Evolutionary conservation across 2,797 vertebrate genomes (phyloP).

Genomic region (Staurois parvus): DNA sequence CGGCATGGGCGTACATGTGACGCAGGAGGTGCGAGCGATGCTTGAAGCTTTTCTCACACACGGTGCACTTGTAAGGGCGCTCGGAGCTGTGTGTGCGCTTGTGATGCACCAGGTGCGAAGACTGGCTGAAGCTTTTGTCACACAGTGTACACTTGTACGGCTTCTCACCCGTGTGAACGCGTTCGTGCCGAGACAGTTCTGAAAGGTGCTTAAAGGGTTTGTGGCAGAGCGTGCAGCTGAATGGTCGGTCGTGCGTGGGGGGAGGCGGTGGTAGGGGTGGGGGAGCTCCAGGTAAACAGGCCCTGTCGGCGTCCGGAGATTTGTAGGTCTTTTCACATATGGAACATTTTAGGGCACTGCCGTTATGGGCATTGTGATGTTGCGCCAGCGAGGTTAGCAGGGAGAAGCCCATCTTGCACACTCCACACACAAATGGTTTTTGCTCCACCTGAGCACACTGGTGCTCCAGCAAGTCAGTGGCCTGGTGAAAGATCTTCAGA

Average conservation of each 20-base stretch:
- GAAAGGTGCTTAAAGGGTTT: slow-evolving; percentile 98
- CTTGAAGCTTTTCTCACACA: slow-evolving; percentile 98
- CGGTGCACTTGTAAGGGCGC: slow-evolving; percentile 94
- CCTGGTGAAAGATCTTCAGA: slow-evolving; percentile 97
- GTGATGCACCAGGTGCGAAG: slow-evolving; percentile 95
- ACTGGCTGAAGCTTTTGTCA: slow-evolving; percentile 98
- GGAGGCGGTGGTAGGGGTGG: slow-evolving; percentile 69
- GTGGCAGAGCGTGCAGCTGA: slow-evolving; percentile 95
- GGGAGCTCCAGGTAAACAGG: slow-evolving; percentile 54
- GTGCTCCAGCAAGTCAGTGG: slow-evolving; percentile 94
- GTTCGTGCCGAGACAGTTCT: slow-evolving; percentile 92
- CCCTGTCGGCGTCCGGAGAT: slow-evolving; percentile 64
- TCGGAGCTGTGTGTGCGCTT: slow-evolving; percentile 96
- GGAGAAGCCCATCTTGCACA: slow-evolving; percentile 99
- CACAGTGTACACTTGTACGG: slow-evolving; percentile 96
- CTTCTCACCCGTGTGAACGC: slow-evolving; percentile 96
- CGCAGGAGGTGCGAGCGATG: slow-evolving; percentile 97
- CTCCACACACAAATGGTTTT: slow-evolving; percentile 96
- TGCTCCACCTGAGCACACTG: slow-evolving; percentile 98
- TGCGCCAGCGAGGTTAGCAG: slow-evolving; percentile 94
- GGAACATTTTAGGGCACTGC: slow-evolving; percentile 93
- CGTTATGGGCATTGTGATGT: slow-evolving; percentile 93
- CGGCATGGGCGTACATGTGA: slow-evolving; percentile 97
- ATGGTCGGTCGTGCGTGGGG: slow-evolving; percentile 87
- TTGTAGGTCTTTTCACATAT: slow-evolving; percentile 98